Evolutionary conservation across 1,140 invertebrate genomes (phyloP), one percentile per base, ranked within the genome.

Genomic region (Lutraria rhynchaena): DNA sequence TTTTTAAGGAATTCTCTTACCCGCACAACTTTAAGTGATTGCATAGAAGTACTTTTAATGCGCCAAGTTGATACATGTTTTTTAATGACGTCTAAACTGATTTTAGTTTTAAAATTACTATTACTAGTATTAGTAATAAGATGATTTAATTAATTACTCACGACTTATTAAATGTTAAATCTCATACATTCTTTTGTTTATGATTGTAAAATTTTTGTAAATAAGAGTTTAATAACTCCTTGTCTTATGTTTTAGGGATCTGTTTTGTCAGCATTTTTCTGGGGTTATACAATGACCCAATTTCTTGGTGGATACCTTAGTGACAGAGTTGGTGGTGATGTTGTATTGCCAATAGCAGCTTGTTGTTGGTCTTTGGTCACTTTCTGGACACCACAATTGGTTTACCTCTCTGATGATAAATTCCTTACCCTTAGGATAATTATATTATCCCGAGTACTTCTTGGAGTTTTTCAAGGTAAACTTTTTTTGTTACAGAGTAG

Each of bases 241-340:
- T 53, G 51, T 35, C 5, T n/a, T 55, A 53, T 81, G 37, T 88
- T 75, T 22, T 83, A 94, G 93, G 94, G 95, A 3, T 94, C 94
- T 1, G 94, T 96, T 57, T 87, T 96, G 13, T 95, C 95, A 5
- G 95, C 95, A 35, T 96, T 96, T 87, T 96, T 96, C 87, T 96
- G 95, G 95, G 95, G 95, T 63, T 96, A 96, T 84, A 95, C 94
- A 0, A 88, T 95, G 58, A 96, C 95, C 0, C 95, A 96, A 90
- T 94, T 94, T 41, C 86, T 95, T 60, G 95, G 95, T 58, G 95
- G 95, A 17, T 95, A 95, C 86, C 90, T 95, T 15, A 95, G 95
- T 82, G 95, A 96, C 88, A 92, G 92, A 51, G 93, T 95, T 76
- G 95, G 95, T 31, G 95, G 95, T 0, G 95, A 95, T 87, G 93